Base-by-base conservation (phyloP, 2,113 vertebrate species). In the Zingel zingel region DNA sequence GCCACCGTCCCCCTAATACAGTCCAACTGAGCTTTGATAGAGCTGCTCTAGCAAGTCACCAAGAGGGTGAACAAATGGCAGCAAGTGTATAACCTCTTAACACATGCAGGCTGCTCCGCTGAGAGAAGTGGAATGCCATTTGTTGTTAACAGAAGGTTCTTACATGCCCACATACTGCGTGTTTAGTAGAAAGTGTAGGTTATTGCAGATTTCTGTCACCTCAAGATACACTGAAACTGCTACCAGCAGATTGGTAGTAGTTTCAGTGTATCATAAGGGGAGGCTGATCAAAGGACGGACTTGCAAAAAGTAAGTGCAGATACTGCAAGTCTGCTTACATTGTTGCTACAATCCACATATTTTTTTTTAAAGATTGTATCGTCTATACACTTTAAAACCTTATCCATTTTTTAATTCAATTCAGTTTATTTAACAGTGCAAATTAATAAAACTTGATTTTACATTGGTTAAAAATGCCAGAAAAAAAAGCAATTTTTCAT, bases 21-120 rank as follows among this genome's bases (percentile, higher is more conserved):
- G 81, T 74, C 67, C 63, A 75, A 63, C 30, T 79, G 72, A 63
- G 74, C 77, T 72, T 67, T 56, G n/a, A 85, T 15, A 33, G 33
- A 82, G 68, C 84, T 84, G 91, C 78, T 87, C 25, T 2, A 48
- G 67, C 70, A 68, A 79, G 74, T 69, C 48, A 75, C 48, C 12
- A 13, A 54, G 67, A 61, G 77, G 53, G 53, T 30, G 64, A 85
- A 56, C 78, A 91, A 86, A 88, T 82, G 78, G 78, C 84, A 84
- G 51, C 73, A 21, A 65, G 68, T 72, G 74, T 51, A 23, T 53
- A 73, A 88, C 83, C 78, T 67, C 63, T 76, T 25, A 65, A 85
- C 86, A 85, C 73, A 77, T 25, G 67, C 67, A 69, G 84, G 45
- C 69, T 67, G 19, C 59, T 58, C 76, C 19, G 45, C 70, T 80